These are phyloP conservation scores for Polylopha cassiicola DNA, from an alignment of 2,888 invertebrate genomes.

Conservation along the genomic window DNA sequence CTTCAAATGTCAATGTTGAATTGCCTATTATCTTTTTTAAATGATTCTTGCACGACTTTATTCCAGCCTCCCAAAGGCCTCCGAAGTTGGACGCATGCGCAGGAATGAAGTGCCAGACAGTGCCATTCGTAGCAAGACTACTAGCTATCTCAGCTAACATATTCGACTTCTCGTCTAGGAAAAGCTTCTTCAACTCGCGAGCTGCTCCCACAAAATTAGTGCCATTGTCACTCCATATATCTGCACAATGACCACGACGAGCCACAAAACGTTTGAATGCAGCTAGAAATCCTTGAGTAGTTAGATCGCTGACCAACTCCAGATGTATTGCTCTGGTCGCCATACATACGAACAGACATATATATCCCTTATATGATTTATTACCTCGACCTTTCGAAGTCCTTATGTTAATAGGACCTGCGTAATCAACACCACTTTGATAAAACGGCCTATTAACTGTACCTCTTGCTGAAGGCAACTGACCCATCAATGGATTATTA, in stretches of 20 bases:
- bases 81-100: not conserved
- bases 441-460: not conserved
- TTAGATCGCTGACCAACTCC: slow-evolving; percentile 13
- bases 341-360: no score
- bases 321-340: not conserved
- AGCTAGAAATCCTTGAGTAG: slow-evolving; percentile 26
- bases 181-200: slow-evolving; percentile 4
- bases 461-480: slow-evolving; percentile 1
- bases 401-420: not conserved
- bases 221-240: slow-evolving; percentile 23
- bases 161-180: not conserved
- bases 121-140: not conserved
- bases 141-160: not conserved
- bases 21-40: slow-evolving; percentile 13
- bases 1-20: slow-evolving; percentile 21
- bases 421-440: slow-evolving; percentile 4
- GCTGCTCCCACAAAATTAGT: slow-evolving; percentile 6
- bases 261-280: slow-evolving; percentile 17
- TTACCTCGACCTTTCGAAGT: slow-evolving; percentile 1
- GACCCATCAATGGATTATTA: slow-evolving; percentile 4
- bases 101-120: slow-evolving; percentile 2
- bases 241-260: slow-evolving; percentile 19
- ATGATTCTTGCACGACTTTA: slow-evolving; percentile 1
- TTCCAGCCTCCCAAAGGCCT: no score
- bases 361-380: slow-evolving; percentile 5